phyloP scores from a whole-genome alignment of 2,888 invertebrate genomes.

The Atrina japonica region DNA sequence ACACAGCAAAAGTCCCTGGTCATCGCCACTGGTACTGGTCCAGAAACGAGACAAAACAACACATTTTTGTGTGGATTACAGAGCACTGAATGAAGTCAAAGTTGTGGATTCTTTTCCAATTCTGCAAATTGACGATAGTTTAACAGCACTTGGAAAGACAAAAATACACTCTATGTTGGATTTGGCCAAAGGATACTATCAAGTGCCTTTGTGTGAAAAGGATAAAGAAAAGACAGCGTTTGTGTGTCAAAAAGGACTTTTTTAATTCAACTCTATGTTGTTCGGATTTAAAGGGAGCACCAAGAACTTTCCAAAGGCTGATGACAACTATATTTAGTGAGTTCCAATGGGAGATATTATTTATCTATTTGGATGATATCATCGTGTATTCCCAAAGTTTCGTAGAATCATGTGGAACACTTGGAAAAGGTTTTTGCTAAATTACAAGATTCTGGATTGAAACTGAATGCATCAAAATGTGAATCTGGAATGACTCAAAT shows the following conservation, averaged over 20 bases:
- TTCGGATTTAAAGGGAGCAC: too few relatives aligned
- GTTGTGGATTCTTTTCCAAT: neutral
- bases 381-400: constrained; percentile 14
- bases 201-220: neutral
- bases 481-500: too few relatives aligned
- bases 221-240: neutral
- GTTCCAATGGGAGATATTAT: too few relatives aligned
- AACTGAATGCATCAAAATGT: too few relatives aligned
- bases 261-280: neutral
- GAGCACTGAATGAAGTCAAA: neutral
- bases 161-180: constrained; percentile 4
- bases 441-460: too few relatives aligned
- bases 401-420: constrained; percentile 29
- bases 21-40: too few relatives aligned
- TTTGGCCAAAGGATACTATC: too few relatives aligned
- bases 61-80: too few relatives aligned
- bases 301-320: constrained; percentile 20
- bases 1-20: too few relatives aligned
- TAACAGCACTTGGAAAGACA: neutral
- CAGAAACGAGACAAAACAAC: neutral
- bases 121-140: neutral
- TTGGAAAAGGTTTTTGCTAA: too few relatives aligned
- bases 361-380: constrained; percentile 38
- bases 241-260: neutral
- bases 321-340: constrained; percentile 36